Evolutionary conservation across 2,888 invertebrate species (phyloP), one percentile per base, ranked within the genome.

Genomic region (Ommatoiulus sabulosus): DNA sequence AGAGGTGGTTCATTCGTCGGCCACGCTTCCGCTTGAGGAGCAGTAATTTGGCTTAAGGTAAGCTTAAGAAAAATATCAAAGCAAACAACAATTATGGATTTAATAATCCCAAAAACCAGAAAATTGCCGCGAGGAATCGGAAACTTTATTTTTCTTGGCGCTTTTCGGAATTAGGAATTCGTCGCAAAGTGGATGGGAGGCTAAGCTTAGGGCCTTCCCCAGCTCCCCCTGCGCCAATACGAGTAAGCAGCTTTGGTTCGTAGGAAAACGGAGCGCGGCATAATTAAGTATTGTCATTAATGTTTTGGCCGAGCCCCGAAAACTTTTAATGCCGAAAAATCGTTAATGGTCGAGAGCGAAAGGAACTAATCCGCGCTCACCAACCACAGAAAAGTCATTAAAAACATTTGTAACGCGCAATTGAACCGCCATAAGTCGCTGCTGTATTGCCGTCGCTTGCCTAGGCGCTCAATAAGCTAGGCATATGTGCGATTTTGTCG

Each of bases 321-420:
- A 72, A 72, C 24, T 72, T 72, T 72, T 72, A 72, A 72, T 72
- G 72, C 72, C 72, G 24, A 72, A 72, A 72, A 72, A 72, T 72
- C 72, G 24, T 72, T 72, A 72, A 72, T 24, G 72, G 72, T 24
- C 72, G 72, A 72, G 72, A 72, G 72, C 72, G 72, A 72, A 72
- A 72, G 72, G 72, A 72, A 72, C 72, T 72, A 72, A 72, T 72
- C 72, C 72, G 24, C 72, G 72, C 72, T 72, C 72, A 72, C 72
- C 72, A 72, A 72, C 72, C 72, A 72, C 72, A 72, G 72, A 72
- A 72, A 72, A 72, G 72, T 72, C 72, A 72, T 72, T 72, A 72
- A 72, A 72, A 72, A 10, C 72, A 72, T 72, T 72, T 72, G 72
- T 72, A 72, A 72, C 72, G 72, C 72, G 72, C 72, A 72, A 72